Base-by-base conservation (phyloP, 2,888 invertebrate genomes). In the Drosophila conformis region DNA sequence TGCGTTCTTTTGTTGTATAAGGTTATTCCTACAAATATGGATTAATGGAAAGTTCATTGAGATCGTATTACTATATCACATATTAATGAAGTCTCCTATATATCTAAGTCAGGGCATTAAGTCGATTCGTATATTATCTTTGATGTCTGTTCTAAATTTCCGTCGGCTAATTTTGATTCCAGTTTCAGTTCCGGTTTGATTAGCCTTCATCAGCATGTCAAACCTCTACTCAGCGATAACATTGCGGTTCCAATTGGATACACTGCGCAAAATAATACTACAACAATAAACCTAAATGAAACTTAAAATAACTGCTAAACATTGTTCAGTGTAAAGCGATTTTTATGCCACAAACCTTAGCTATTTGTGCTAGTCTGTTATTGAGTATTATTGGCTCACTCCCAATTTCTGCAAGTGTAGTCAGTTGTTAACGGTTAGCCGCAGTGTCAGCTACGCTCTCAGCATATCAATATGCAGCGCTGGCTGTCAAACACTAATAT, bases 401-500 rank as follows among this genome's bases (percentile, higher is more conserved):
- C 25, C 2, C 6, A 13, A 5, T 65, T 76, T 73, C 49, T 13
- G 38, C 10, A 38, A 67, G 78, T 76, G 73, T 27, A 57, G 7
- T 0, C 11, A 21, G 18, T n/a, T 29, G 7, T 40, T 64, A 36
- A 51, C n/a, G 57, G 63, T 58, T 60, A 83, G 76, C 83, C 86
- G 59, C 89, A 80, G 77, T 40, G 21, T 8, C 33, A 33, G 60
- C 59, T 15, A 68, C 70, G 74, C 61, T 88, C 58, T 10, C 78
- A 73, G 87, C 87, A 86, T 86, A 89, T 85, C 89, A 78, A 84
- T 71, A 78, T 76, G 74, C 57, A 46, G 10, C 53, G 35, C 29
- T 36, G 62, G 56, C 57, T 70, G 71, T 18, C 11, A 15, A 56
- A n/a, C 8, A 58, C 78, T 74, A 79, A 84, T 84, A 71, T 69